Percentiles rank a stretch among this genome's conserved stretches.
Conservation (phyloP, 2,113 vertebrate genomes). For the Miniopterus natalensis region DNA sequence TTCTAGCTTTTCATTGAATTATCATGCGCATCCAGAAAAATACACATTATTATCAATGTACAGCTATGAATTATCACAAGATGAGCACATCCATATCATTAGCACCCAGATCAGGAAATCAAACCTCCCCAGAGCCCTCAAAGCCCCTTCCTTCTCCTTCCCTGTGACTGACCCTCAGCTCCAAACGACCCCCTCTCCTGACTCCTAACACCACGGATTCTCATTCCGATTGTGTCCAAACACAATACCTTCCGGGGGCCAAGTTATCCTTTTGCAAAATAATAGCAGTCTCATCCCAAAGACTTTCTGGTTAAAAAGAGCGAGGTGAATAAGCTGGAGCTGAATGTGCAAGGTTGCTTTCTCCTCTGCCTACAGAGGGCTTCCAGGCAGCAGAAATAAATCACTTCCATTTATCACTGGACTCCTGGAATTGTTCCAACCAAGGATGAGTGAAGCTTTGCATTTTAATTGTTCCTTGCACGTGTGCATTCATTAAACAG, state of each 20-base stretch:
- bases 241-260: not conserved
- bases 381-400: not conserved
- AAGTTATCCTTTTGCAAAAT: not conserved
- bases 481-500: not conserved
- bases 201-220: not conserved
- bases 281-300: not conserved
- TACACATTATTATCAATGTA: not conserved
- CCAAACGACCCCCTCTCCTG: too few relatives aligned
- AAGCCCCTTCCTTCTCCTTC: fast-evolving
- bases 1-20: not conserved
- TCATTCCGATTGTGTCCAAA: not conserved
- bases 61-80: not conserved
- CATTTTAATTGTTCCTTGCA: not conserved
- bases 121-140: not conserved
- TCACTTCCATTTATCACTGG: not conserved
- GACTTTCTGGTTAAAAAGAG: not conserved
- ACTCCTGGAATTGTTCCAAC: not conserved
- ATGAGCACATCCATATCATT: not conserved
- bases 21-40: not conserved
- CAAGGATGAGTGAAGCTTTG: not conserved
- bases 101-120: not conserved
- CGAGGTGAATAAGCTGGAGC: not conserved
- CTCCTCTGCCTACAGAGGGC: not conserved
- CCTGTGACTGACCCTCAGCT: fast-evolving
- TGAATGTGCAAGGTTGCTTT: not conserved